These are phyloP conservation scores for Lycopodina hypogea DNA, from an alignment of 37 sponge, comb jelly and placozoan species.

Conservation along the genomic window DNA sequence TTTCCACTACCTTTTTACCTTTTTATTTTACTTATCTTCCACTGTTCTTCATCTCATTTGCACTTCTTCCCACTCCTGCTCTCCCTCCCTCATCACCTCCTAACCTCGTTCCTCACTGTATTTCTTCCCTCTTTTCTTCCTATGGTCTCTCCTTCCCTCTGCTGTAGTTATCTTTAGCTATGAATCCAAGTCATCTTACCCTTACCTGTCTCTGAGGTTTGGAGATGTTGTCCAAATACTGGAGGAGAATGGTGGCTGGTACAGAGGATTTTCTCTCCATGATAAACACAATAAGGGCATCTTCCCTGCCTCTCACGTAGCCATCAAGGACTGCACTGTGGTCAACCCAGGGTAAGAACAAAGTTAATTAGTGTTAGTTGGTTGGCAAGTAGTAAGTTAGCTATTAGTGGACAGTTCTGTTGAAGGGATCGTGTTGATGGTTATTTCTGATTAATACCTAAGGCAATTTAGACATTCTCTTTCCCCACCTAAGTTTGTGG, in stretches of 20 bases:
- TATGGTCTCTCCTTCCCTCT: background rate
- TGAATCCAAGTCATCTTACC: constrained; percentile 41
- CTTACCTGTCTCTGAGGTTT: constrained; percentile 57
- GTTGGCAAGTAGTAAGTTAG: background rate
- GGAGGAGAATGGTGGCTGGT: constrained; percentile 84
- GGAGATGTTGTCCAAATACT: constrained; percentile 83
- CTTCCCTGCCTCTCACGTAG: constrained; percentile 79
- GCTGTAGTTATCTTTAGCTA: constrained; percentile 40
- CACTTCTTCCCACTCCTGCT: background rate
- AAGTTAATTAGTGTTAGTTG: background rate
- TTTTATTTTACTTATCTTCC: too few species aligned
- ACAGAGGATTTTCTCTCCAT: constrained; percentile 60
- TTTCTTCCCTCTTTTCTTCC: constrained; percentile 1
- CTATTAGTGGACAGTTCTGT: background rate
- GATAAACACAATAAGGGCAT: constrained; percentile 69
- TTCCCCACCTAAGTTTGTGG: background rate
- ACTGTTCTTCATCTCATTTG: background rate
- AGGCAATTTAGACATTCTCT: too few species aligned
- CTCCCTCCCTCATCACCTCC: background rate
- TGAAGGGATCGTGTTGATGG: background rate
- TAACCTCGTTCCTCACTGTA: background rate
- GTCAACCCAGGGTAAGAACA: constrained; percentile 64
- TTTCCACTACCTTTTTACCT: too few species aligned
- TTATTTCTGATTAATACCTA: background rate
- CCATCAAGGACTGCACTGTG: constrained; percentile 61